Evolutionary conservation across 2,888 invertebrate species (phyloP).

Genomic region (Rhopalosiphum nymphaeae): DNA sequence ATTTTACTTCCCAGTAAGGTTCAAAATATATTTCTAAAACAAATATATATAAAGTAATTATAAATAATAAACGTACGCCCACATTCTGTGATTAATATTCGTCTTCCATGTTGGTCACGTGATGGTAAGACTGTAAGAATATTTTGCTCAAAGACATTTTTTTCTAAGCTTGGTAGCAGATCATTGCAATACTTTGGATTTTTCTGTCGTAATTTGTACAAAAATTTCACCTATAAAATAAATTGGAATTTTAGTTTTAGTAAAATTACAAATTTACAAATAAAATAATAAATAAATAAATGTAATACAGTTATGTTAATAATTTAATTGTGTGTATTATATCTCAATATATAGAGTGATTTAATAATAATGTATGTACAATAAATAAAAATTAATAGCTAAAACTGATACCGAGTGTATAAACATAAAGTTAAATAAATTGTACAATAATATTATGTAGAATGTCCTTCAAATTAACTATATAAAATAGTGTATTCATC

Average conservation of each 20-base stretch:
- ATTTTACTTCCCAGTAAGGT: neutral
- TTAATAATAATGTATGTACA: neutral
- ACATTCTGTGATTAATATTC: slow-evolving; percentile 82
- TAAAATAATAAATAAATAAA: neutral
- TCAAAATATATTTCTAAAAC: neutral
- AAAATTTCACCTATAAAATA: slow-evolving; percentile 79
- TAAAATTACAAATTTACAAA: neutral
- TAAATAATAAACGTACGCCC: slow-evolving; percentile 77
- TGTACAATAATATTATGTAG: neutral
- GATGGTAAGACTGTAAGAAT: slow-evolving; percentile 83
- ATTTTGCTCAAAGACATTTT: slow-evolving; percentile 83
- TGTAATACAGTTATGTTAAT: neutral
- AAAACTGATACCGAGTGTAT: neutral
- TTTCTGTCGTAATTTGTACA: slow-evolving; percentile 85
- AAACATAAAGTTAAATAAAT: neutral
- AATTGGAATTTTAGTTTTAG: neutral
- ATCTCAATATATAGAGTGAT: neutral
- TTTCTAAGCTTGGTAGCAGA: slow-evolving; percentile 80
- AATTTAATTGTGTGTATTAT: neutral
- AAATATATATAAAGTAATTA: neutral
- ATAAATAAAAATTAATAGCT: neutral
- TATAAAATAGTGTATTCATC: neutral
- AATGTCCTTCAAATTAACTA: neutral
- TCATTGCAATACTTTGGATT: slow-evolving; percentile 81
- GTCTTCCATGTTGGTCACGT: slow-evolving; percentile 83